These are phyloP conservation scores for Drosophila tani DNA, from an alignment of 1,140 invertebrate genomes.

Conservation along the genomic window DNA sequence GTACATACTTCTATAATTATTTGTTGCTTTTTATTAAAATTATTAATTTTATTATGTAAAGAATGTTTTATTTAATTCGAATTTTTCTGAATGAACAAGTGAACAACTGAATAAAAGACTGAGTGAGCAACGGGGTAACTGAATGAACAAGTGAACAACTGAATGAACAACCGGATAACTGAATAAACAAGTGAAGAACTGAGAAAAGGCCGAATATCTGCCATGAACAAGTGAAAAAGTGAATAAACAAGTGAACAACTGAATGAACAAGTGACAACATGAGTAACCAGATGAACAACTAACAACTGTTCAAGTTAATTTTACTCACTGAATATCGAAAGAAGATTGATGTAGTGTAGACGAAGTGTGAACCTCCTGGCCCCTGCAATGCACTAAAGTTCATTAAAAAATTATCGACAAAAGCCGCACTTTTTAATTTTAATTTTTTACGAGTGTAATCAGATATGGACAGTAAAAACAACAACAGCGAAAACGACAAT, in stretches of 20 bases:
- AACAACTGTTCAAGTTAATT: not conserved
- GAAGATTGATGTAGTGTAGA: not conserved
- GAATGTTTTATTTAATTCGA: too few relatives aligned
- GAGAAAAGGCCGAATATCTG: not conserved
- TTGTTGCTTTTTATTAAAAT: too few relatives aligned
- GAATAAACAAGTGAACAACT: not conserved
- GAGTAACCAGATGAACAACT: not conserved
- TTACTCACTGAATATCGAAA: not conserved
- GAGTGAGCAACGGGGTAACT: not conserved
- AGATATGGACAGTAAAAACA: constrained; percentile 18
- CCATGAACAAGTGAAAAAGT: not conserved
- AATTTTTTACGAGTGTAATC: constrained; percentile 39
- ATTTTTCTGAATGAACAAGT: too few relatives aligned
- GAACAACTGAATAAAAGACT: not conserved
- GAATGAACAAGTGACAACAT: not conserved
- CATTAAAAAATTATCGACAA: constrained; percentile 10
- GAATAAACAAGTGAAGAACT: not conserved
- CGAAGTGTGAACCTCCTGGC: not conserved
- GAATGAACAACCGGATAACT: not conserved
- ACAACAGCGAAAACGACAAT: constrained; percentile 21
- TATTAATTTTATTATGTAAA: too few relatives aligned
- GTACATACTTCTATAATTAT: too few relatives aligned
- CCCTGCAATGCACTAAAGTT: not conserved
- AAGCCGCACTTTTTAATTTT: not conserved
- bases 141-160: not conserved